phyloP scores from a whole-genome alignment of 1,140 invertebrate species.

The Heliconius himera region DNA sequence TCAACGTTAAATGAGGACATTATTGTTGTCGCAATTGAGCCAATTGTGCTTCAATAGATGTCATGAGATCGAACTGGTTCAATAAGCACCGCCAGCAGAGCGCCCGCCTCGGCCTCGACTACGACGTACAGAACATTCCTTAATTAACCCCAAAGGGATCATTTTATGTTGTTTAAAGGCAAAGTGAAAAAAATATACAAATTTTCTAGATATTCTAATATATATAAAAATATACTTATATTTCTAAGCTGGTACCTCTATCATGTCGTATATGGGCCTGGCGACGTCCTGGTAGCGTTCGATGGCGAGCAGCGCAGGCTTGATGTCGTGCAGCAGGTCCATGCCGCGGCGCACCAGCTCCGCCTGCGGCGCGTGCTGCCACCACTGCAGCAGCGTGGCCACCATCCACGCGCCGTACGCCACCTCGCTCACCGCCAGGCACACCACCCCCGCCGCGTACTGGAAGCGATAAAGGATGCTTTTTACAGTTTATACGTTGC shows the following conservation, averaged over 20 bases:
- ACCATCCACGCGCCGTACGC: constrained; percentile 75
- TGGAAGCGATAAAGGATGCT: constrained; percentile 25
- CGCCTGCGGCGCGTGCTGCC: constrained; percentile 65
- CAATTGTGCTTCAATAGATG: constrained; percentile 38
- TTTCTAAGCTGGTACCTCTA: constrained; percentile 53
- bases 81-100: constrained; percentile 25
- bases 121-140: too few species aligned
- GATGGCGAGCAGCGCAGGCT: constrained; percentile 70
- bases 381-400: constrained; percentile 67
- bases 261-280: constrained; percentile 66
- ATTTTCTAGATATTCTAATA: too few species aligned
- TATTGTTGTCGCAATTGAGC: constrained; percentile 36
- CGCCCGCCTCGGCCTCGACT: not conserved
- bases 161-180: too few species aligned
- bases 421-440: constrained; percentile 64
- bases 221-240: too few species aligned
- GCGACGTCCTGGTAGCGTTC: constrained; percentile 67
- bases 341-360: constrained; percentile 69
- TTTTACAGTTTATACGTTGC: too few species aligned
- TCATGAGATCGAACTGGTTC: constrained; percentile 33
- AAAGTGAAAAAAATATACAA: too few species aligned
- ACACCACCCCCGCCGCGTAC: constrained; percentile 63
- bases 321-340: constrained; percentile 73
- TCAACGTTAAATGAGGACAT: not conserved
- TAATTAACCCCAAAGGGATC: too few species aligned